Percentiles rank a stretch among this genome's conserved stretches.
Evolutionary conservation across 2,888 invertebrate species (phyloP).

Genomic region (Rhorus exstirpatorius): DNA sequence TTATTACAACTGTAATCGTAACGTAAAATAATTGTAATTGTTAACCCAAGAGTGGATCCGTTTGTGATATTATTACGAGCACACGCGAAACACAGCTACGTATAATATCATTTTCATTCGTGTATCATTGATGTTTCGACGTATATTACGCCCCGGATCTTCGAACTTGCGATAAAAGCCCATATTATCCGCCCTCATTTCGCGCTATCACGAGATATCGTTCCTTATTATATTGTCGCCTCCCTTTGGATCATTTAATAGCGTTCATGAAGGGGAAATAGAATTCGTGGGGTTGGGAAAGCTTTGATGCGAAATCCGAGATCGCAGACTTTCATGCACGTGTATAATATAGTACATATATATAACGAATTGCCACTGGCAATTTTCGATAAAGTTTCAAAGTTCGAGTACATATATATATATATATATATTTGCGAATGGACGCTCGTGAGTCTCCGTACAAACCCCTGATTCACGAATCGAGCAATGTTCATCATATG

Average conservation of each 20-base stretch:
- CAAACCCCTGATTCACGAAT: not conserved
- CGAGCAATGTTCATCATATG: constrained; percentile 22
- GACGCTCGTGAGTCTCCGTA: not conserved
- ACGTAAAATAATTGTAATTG: no score
- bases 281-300: constrained; percentile 13
- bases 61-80: no score
- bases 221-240: constrained; percentile 11
- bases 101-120: not conserved
- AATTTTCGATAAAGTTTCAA: constrained; percentile 54
- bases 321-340: constrained; percentile 14
- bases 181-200: not conserved
- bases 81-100: no score
- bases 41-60: no score
- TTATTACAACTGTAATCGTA: no score
- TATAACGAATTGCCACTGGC: constrained; percentile 43
- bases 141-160: not conserved
- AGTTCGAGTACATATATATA: constrained; percentile 17
- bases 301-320: constrained; percentile 46
- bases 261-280: not conserved
- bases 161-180: constrained; percentile 2
- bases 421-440: not conserved
- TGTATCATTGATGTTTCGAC: not conserved
- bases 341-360: constrained; percentile 1
- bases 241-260: constrained; percentile 17
- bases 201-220: not conserved